Percentiles rank a stretch among this genome's conserved stretches.
These are phyloP conservation scores for Escarpia spicata DNA, from an alignment of 2,888 invertebrate species.

Conservation along the genomic window DNA sequence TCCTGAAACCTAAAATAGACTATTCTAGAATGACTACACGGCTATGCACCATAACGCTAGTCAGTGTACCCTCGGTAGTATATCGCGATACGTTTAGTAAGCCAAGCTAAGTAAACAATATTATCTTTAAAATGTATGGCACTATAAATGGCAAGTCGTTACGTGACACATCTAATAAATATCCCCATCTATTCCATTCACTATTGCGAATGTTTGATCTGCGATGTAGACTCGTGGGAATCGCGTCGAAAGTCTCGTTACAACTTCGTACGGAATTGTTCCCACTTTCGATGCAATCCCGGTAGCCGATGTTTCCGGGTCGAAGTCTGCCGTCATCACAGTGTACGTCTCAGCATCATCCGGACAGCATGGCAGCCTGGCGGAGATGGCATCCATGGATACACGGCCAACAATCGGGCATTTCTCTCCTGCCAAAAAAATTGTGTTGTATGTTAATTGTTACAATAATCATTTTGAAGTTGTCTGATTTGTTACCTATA, in stretches of 20 bases:
- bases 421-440: slow-evolving; percentile 31
- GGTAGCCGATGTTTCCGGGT: slow-evolving; percentile 35
- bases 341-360: slow-evolving; percentile 33
- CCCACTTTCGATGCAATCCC: slow-evolving; percentile 35
- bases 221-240: slow-evolving; percentile 33
- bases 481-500: no score
- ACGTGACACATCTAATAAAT: background rate
- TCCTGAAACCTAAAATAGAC: no score
- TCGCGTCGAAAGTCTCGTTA: slow-evolving; percentile 27
- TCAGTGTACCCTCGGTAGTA: no score
- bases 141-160: no score
- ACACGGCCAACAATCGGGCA: slow-evolving; percentile 38
- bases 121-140: no score
- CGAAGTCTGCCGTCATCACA: slow-evolving; percentile 37
- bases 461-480: background rate
- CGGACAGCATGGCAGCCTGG: slow-evolving; percentile 29
- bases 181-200: background rate
- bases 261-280: slow-evolving; percentile 33
- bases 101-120: no score
- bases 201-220: background rate
- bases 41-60: no score
- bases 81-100: no score
- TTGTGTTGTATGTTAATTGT: background rate
- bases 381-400: slow-evolving; percentile 42
- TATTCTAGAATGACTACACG: no score